Base-by-base conservation (phyloP, 2,113 vertebrate genomes). In the Piprites chloris region DNA sequence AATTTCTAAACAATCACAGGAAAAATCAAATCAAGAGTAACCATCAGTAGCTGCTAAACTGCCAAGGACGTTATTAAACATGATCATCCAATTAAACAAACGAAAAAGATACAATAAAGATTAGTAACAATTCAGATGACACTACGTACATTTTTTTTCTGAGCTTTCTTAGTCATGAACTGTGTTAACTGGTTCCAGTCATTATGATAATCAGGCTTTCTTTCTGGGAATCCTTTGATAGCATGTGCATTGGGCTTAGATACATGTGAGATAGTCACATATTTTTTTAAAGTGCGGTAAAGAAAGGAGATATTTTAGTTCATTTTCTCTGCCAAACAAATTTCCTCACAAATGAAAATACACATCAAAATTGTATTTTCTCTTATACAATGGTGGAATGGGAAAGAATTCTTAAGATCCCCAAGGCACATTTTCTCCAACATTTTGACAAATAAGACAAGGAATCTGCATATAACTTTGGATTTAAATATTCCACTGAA, bases 331-430 rank as follows among this genome's bases (percentile, higher is more conserved):
- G 35, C 12, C 27, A 6, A 80, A 87, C 87, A 35, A 17, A 1
- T 35, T 90, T 90, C n/a, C 4, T 76, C 26, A 26, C 3, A 62
- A 47, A 22, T 6, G 55, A 78, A 90, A 74, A 20, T 10, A 20
- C 21, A 11, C 27, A 44, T 56, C 33, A 41, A 10, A 46, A 13
- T 11, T 56, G 0, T 32, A 23, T 73, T 77, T 81, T 69, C 26
- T 69, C 4, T 37, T 61, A 27, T 13, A 37, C 1, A 22, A 23
- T 16, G 0, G 0, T 55, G 8, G 7, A 63, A 73, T 14, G 18
- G 9, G 14, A 12, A 68, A 81, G 44, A 56, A 16, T 19, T 19
- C n/a, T 76, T 47, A 58, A 63, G 63, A 2, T 2, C 55, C 32
- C 16, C 0, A 0, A 56, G 2, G 8, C 1, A 32, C 18, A 44